Evolutionary conservation across 1,140 invertebrate genomes (phyloP).

Genomic region (Antheraea mylitta): DNA sequence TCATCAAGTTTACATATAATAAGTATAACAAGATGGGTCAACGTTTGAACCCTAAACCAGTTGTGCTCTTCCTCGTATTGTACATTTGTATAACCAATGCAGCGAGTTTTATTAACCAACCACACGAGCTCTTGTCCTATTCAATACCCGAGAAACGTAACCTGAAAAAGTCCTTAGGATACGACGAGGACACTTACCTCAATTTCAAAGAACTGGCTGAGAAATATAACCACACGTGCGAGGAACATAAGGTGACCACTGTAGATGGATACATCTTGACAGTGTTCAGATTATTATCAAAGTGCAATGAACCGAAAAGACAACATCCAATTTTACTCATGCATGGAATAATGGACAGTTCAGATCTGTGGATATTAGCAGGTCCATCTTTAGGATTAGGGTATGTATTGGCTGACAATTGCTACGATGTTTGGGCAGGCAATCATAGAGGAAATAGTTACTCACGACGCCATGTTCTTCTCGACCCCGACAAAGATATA

Average conservation of each 20-base stretch:
- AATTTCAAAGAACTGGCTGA: slow-evolving; percentile 44
- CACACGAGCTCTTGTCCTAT: slow-evolving; percentile 23
- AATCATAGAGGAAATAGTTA: slow-evolving; percentile 88
- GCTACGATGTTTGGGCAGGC: slow-evolving; percentile 86
- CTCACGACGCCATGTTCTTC: slow-evolving; percentile 80
- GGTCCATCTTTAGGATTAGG: slow-evolving; percentile 75
- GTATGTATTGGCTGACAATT: slow-evolving; percentile 75
- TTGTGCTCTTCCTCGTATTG: not conserved
- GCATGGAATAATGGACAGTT: slow-evolving; percentile 86
- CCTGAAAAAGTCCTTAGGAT: slow-evolving; percentile 33
- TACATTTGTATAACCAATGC: not conserved
- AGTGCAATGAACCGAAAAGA: slow-evolving; percentile 33
- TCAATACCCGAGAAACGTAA: slow-evolving; percentile 29
- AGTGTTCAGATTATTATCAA: slow-evolving; percentile 81
- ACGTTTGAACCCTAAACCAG: not conserved
- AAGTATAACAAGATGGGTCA: slow-evolving; percentile 21
- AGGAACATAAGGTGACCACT: slow-evolving; percentile 58
- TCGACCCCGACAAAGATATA: slow-evolving; percentile 72
- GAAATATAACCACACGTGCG: slow-evolving; percentile 45
- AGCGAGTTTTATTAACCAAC: not conserved
- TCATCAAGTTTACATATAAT: slow-evolving; percentile 26
- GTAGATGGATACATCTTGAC: slow-evolving; percentile 82
- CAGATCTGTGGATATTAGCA: slow-evolving; percentile 82
- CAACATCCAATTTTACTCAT: slow-evolving; percentile 81
- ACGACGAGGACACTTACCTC: slow-evolving; percentile 43